Conservation (phyloP, 1,140 invertebrate species). For the Drosophila nigromelanica region DNA sequence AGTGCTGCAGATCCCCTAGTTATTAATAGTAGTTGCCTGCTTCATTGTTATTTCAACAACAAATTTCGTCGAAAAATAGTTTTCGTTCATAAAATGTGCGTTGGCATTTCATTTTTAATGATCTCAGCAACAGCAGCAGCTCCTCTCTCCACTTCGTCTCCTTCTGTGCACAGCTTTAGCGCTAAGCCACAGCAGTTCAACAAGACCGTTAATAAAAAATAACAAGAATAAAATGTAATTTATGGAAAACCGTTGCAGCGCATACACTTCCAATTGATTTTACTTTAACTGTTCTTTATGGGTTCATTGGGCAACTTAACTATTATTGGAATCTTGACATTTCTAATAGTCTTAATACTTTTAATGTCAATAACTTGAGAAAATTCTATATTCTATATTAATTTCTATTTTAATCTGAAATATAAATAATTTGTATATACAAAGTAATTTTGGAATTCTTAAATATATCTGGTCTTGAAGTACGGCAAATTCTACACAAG, state of each 20-base stretch:
- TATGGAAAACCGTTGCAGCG: background rate
- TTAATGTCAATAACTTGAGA: too few species aligned
- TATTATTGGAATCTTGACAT: too few species aligned
- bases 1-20: conserved; percentile 38
- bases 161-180: conserved; percentile 1
- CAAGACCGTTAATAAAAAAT: conserved; percentile 35
- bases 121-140: conserved; percentile 14
- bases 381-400: too few species aligned
- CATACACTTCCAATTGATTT: background rate
- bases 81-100: conserved; percentile 64
- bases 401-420: too few species aligned
- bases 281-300: background rate
- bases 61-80: conserved; percentile 60
- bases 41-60: conserved; percentile 74
- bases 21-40: conserved; percentile 68
- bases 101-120: conserved; percentile 76
- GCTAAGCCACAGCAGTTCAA: conserved; percentile 22
- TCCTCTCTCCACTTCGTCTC: conserved; percentile 4
- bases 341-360: too few species aligned
- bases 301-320: too few species aligned
- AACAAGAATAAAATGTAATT: conserved; percentile 14
- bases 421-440: too few species aligned
- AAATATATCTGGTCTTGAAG: too few species aligned
- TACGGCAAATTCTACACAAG: too few species aligned
- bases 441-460: too few species aligned